Conservation (phyloP, 1,140 invertebrate species). For the Drosophila tsacasi region DNA sequence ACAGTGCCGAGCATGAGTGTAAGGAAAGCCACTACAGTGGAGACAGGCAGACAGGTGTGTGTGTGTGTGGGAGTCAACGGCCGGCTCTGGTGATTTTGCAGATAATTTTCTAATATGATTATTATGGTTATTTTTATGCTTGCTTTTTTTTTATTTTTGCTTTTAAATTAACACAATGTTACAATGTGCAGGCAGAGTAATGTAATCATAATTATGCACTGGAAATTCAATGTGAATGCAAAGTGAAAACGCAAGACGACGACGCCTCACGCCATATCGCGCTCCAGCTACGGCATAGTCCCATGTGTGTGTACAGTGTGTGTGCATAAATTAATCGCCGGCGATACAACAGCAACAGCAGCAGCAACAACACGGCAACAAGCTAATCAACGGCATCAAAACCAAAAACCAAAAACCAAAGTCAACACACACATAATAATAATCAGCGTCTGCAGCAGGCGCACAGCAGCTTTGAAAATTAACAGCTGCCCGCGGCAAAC, state of each 20-base stretch:
- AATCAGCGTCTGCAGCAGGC: conserved; percentile 10
- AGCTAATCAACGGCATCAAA: conserved; percentile 45
- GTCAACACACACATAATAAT: conserved; percentile 31
- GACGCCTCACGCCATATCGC: conserved; percentile 40
- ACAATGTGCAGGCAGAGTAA: conserved; percentile 37
- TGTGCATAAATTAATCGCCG: conserved; percentile 54
- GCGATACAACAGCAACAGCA: conserved; percentile 33
- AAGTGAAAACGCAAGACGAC: conserved; percentile 64
- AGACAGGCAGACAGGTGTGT: conserved; percentile 6
- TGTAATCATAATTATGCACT: conserved; percentile 62
- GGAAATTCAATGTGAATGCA: conserved; percentile 75
- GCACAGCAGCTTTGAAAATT: conserved; percentile 18
- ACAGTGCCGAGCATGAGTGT: conserved; percentile 5
- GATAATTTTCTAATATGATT: conserved; percentile 5
- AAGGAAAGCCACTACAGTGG: not conserved
- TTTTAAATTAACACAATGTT: conserved; percentile 39
- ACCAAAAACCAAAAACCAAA: conserved; percentile 18
- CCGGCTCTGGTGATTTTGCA: not conserved
- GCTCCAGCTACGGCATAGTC: not conserved
- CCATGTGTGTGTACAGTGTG: conserved; percentile 12
- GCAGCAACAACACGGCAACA: conserved; percentile 15
- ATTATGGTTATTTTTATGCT: conserved; percentile 4
- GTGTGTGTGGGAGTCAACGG: conserved; percentile 6
- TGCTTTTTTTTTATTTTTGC: conserved; percentile 8
- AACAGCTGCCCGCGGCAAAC: conserved; percentile 42